Evolutionary conservation across 2,797 vertebrate genomes (phyloP), one percentile per base, ranked within the genome.

Genomic region (Tokudaia tokunoshimensis): DNA sequence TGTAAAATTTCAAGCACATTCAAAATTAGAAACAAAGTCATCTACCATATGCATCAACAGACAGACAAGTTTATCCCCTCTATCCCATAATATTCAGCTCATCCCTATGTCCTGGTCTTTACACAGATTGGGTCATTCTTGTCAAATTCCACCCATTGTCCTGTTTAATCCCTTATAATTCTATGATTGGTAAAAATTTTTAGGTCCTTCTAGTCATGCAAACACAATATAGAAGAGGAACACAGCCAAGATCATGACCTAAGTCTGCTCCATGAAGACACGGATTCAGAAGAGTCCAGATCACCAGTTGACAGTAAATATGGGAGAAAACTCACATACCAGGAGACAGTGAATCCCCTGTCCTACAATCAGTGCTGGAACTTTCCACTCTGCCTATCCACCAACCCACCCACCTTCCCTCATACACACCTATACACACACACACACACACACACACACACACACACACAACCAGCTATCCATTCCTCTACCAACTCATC

Each of bases 11-110:
- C 34, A 50, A 93, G 81, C 6, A 67, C 37, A 52, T n/a, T 85
- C 34, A 89, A 89, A 92, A 76, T n/a, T 44, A 50, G n/a, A 70
- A 85, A 91, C 17, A 88, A 86, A 92, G 4, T 44, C 74, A 44
- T 29, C 4, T 50, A 24, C 2, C 29, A n/a, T 10, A 6, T 1
- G 17, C 41, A 52, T 59, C 63, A 78, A 41, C 41, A 29, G 17
- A 67, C 17, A 67, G 41, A 17, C 37, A 89, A 47, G 61, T 50
- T 44, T 61, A 74, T 83, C 55, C 79, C 55, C 15, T 41, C 74
- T 20, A 1, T 24, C 6, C 19, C 61, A 12, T 10, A 47, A 44
- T n/a, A 13, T 3, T 14, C 15, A 47, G 31, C 63, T 20, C n/a
- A 31, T 57, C 50, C 6, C 7, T 24, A 17, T 12, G 26, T 0